Evolutionary conservation across 2,797 vertebrate genomes (phyloP).

Genomic region (Aselliscus stoliczkanus): DNA sequence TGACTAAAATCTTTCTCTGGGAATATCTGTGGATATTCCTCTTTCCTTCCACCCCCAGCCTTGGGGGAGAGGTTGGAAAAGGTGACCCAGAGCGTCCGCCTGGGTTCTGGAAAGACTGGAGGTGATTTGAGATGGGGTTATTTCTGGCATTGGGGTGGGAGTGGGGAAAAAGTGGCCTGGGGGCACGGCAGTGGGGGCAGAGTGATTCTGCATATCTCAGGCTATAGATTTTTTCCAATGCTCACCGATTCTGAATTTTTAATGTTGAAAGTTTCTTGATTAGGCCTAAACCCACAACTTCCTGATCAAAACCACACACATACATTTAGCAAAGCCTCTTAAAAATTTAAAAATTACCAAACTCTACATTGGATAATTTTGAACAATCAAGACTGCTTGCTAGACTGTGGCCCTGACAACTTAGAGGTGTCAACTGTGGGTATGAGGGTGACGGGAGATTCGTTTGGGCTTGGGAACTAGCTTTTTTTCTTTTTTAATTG

Average conservation of each 20-base stretch:
- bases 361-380: not conserved
- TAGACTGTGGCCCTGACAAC: not conserved
- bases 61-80: not conserved
- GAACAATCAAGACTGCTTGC: not conserved
- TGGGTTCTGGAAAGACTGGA: not conserved
- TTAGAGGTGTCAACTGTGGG: not conserved
- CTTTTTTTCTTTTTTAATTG: too few relatives aligned
- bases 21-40: not conserved
- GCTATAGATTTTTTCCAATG: slow-evolving; percentile 38
- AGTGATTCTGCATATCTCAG: not conserved
- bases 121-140: not conserved
- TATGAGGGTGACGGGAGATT: not conserved
- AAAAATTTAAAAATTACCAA: slow-evolving; percentile 36
- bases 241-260: slow-evolving; percentile 67
- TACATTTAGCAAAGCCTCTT: slow-evolving; percentile 57
- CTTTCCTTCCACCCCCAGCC: not conserved
- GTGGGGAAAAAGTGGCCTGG: not conserved
- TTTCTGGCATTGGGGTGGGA: not conserved
- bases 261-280: slow-evolving; percentile 68
- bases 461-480: not conserved
- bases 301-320: slow-evolving; percentile 66
- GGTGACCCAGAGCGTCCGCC: not conserved
- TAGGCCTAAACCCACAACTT: slow-evolving; percentile 65
- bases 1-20: not conserved
- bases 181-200: not conserved